Conservation (phyloP, 2,888 invertebrate genomes). For the Rutpela maculata region DNA sequence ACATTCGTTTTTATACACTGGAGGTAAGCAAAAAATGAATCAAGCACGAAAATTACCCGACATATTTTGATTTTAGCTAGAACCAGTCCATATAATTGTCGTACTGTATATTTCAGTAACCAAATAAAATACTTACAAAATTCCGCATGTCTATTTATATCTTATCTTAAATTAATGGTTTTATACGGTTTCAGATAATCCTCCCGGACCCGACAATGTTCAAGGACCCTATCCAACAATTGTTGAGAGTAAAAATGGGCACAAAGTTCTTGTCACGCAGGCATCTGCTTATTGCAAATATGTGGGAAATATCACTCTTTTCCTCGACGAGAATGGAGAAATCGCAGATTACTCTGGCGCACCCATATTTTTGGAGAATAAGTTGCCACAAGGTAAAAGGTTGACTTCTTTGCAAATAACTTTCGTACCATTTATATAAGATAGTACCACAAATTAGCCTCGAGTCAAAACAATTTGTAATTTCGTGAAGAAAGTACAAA, state of each 20-base stretch:
- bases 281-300: constrained; percentile 85
- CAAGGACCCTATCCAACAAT: constrained; percentile 84
- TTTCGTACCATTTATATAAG: too few relatives aligned
- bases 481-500: too few relatives aligned
- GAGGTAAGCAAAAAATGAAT: constrained; percentile 59
- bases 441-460: too few relatives aligned
- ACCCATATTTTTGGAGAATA: constrained; percentile 77
- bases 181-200: constrained; percentile 57
- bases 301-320: constrained; percentile 85
- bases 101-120: too few relatives aligned
- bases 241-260: constrained; percentile 76
- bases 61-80: too few relatives aligned
- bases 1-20: constrained; percentile 85
- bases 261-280: constrained; percentile 82
- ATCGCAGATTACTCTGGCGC: constrained; percentile 81
- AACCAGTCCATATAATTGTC: too few relatives aligned
- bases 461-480: too few relatives aligned
- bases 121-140: not conserved
- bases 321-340: constrained; percentile 82
- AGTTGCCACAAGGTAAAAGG: constrained; percentile 55
- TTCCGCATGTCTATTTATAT: not conserved
- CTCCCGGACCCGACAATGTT: constrained; percentile 76
- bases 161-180: not conserved
- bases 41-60: too few relatives aligned
- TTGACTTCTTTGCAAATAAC: not conserved